These are phyloP conservation scores for Darevskia nairensis DNA, from an alignment of 2,797 vertebrate species.

Conservation along the genomic window DNA sequence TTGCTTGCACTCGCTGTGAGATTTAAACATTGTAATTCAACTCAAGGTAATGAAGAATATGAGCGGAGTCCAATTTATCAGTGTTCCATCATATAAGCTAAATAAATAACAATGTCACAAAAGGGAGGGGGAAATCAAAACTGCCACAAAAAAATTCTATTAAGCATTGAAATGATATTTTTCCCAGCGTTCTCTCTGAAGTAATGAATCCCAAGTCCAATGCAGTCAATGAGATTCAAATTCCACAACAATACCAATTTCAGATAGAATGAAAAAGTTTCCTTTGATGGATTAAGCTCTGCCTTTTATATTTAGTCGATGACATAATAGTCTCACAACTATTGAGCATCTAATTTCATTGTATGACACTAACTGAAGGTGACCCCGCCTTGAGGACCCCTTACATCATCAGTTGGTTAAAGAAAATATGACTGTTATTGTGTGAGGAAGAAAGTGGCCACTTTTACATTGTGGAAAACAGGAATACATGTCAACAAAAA, in stretches of 20 bases:
- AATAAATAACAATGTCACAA: conserved; percentile 69
- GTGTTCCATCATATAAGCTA: conserved; percentile 50
- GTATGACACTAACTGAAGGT: not conserved
- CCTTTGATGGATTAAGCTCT: conserved; percentile 18
- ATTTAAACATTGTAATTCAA: conserved; percentile 66
- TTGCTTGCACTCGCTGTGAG: conserved; percentile 57
- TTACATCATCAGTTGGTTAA: not conserved
- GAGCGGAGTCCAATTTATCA: conserved; percentile 51
- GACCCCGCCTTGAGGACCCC: not conserved
- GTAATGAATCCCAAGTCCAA: conserved; percentile 45
- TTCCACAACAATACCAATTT: conserved; percentile 50
- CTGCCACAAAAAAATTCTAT: conserved; percentile 37
- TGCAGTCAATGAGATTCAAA: conserved; percentile 14
- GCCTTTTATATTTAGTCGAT: conserved; percentile 32
- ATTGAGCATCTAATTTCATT: not conserved
- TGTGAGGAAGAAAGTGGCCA: not conserved
- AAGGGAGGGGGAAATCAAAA: conserved; percentile 60
- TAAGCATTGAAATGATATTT: conserved; percentile 41
- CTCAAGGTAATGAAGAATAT: conserved; percentile 58
- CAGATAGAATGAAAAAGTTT: conserved; percentile 32
- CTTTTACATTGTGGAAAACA: no score
- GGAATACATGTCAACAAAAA: no score
- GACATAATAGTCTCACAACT: conserved; percentile 27
- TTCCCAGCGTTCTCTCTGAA: conserved; percentile 38
- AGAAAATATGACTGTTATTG: not conserved